These are phyloP conservation scores for Epistrophella euchroma DNA, from an alignment of 2,888 invertebrate species.

Conservation along the genomic window DNA sequence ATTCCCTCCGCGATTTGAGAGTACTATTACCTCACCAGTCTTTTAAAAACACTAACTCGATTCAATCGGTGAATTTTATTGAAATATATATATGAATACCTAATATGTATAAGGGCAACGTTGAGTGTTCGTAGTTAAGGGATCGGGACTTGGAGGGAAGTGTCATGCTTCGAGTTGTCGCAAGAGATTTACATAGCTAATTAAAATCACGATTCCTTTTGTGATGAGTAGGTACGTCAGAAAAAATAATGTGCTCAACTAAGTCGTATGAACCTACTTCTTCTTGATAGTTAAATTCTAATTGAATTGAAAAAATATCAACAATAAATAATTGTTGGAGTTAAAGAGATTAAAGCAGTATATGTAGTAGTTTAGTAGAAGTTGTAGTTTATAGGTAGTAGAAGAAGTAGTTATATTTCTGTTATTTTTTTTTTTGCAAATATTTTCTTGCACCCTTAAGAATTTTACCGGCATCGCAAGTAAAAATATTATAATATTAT, in stretches of 20 bases:
- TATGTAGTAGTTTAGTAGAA: too few relatives aligned
- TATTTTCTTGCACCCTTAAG: not conserved
- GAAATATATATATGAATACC: too few relatives aligned
- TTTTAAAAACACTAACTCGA: not conserved
- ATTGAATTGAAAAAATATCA: too few relatives aligned
- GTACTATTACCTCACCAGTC: not conserved
- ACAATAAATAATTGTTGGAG: too few relatives aligned
- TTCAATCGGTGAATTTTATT: not conserved
- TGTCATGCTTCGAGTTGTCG: conserved; percentile 37
- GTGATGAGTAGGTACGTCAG: too few relatives aligned
- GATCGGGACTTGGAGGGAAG: conserved; percentile 3
- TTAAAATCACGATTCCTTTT: conserved; percentile 44
- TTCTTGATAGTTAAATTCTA: not conserved
- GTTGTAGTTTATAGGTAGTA: too few relatives aligned
- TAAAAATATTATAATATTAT: not conserved
- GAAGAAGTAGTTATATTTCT: too few relatives aligned
- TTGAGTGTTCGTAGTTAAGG: not conserved
- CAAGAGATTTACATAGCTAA: conserved; percentile 64
- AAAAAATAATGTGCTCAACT: not conserved
- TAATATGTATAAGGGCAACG: not conserved
- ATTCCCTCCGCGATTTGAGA: conserved; percentile 3
- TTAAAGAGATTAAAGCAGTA: too few relatives aligned
- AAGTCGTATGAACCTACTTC: not conserved
- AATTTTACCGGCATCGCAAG: not conserved
- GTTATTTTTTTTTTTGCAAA: not conserved